phyloP scores from a whole-genome alignment of 2,888 invertebrate species.

The Adineta ricciae region DNA sequence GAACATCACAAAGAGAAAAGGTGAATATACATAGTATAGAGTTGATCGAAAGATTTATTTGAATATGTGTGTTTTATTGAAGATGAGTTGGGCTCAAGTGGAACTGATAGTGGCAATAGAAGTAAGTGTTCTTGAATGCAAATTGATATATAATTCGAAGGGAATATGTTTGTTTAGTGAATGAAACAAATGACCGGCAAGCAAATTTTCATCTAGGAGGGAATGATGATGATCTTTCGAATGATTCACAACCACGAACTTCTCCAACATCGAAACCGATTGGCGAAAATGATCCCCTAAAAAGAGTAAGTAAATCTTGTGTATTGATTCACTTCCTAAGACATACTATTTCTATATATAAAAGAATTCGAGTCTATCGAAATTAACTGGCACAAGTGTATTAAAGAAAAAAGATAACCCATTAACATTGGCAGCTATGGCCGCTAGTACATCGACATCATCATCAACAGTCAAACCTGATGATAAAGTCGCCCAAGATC shows the following conservation, averaged over 20 bases:
- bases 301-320: neutral
- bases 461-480: conserved; percentile 1
- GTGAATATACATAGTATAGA: neutral
- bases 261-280: neutral
- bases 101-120: neutral
- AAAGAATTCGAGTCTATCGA: neutral
- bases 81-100: neutral
- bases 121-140: neutral
- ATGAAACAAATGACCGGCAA: neutral
- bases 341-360: neutral
- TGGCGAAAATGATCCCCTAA: neutral
- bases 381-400: neutral
- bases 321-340: neutral
- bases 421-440: neutral
- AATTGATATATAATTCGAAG: neutral
- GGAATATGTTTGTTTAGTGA: neutral
- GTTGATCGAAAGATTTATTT: neutral
- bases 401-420: neutral
- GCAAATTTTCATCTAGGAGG: neutral
- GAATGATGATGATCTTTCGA: conserved; percentile 6
- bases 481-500: neutral
- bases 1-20: neutral
- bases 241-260: neutral
- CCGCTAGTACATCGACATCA: neutral
- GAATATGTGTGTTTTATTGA: neutral